Evolutionary conservation across 2,888 invertebrate genomes (phyloP).

Genomic region (Saturnia japonica): DNA sequence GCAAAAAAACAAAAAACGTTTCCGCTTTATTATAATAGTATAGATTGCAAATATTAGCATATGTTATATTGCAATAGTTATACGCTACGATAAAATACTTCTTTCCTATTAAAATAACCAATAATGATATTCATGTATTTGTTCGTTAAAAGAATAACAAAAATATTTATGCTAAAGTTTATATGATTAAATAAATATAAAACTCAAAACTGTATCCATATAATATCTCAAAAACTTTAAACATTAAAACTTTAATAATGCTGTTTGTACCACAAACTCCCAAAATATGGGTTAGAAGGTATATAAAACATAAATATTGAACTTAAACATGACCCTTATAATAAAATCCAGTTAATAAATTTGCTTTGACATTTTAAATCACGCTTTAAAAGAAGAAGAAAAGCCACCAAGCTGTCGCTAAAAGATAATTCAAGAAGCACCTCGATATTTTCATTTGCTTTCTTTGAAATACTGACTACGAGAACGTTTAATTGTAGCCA

Average conservation of each 20-base stretch:
- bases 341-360: not conserved
- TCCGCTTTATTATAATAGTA: too few species aligned
- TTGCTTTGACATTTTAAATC: not conserved
- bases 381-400: not conserved
- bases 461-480: slow-evolving; percentile 8
- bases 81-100: too few species aligned
- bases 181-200: not conserved
- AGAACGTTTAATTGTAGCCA: slow-evolving; percentile 16
- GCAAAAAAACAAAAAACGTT: too few species aligned
- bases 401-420: slow-evolving; percentile 5
- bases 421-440: slow-evolving; percentile 13
- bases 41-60: too few species aligned
- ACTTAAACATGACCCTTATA: too few species aligned
- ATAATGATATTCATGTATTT: too few species aligned
- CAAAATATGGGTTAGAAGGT: too few species aligned
- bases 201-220: not conserved
- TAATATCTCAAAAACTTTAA: not conserved
- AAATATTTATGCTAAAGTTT: not conserved
- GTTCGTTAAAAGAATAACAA: not conserved
- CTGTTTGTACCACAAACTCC: not conserved
- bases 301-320: too few species aligned
- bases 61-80: too few species aligned
- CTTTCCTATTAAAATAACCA: too few species aligned
- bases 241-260: too few species aligned
- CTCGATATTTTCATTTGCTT: slow-evolving; percentile 11